A percentile compares a stretch with the other conserved stretches of the same genome.
Conservation (phyloP, 2,113 vertebrate genomes). For the Rhagologus leucostigma region DNA sequence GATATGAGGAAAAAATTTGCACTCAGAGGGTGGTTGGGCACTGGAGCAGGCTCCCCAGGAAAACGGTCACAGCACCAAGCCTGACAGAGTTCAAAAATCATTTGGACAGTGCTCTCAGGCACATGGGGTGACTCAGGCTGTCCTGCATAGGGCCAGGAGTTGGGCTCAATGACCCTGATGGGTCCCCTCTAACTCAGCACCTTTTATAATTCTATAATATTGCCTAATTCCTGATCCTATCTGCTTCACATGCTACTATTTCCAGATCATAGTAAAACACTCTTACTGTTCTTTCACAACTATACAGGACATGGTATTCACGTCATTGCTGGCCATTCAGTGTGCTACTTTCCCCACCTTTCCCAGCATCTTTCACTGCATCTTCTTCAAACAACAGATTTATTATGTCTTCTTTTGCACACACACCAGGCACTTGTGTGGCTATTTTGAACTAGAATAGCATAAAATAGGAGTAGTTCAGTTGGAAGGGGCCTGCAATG, state of each 20-base stretch:
- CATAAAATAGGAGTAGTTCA: not conserved
- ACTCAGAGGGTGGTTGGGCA: not conserved
- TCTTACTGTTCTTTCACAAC: not conserved
- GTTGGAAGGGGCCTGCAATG: not conserved
- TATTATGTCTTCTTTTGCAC: not conserved
- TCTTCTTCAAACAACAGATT: not conserved
- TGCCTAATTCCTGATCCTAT: not conserved
- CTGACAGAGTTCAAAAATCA: not conserved
- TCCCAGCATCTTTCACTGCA: not conserved
- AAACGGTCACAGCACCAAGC: not conserved
- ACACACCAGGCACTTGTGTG: too few species aligned
- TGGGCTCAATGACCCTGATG: not conserved
- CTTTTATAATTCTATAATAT: not conserved
- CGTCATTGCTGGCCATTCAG: not conserved
- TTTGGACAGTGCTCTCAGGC: not conserved
- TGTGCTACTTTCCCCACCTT: not conserved
- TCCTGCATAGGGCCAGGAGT: not conserved
- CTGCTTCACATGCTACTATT: not conserved
- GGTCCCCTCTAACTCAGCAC: not conserved
- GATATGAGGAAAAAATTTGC: not conserved
- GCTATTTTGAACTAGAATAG: not conserved
- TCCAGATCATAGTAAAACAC: not conserved
- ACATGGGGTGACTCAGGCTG: not conserved
- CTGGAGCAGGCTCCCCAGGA: not conserved
- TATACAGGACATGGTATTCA: not conserved